These are phyloP conservation scores for Lasioglossum figueresi DNA, from an alignment of 2,888 invertebrate genomes.

Conservation along the genomic window DNA sequence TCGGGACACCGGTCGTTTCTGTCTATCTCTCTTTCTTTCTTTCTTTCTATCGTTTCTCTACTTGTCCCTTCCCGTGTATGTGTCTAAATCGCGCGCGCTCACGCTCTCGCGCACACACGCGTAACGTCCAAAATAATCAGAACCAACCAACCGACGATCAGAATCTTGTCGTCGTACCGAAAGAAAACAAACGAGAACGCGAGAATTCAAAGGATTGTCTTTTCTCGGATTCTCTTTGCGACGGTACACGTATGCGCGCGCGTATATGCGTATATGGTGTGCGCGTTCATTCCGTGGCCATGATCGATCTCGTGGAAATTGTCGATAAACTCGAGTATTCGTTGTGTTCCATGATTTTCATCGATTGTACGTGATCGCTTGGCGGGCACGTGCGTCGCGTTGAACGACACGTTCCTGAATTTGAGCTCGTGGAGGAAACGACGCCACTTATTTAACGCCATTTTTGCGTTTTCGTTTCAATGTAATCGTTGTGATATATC, in stretches of 20 bases:
- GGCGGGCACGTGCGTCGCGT: constrained; percentile 11
- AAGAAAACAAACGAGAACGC: constrained; percentile 55
- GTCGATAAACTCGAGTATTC: constrained; percentile 36
- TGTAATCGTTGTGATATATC: constrained; percentile 15
- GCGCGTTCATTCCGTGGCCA: constrained; percentile 27
- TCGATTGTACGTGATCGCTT: constrained; percentile 26
- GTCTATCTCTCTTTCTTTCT: constrained; percentile 51
- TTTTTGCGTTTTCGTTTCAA: constrained; percentile 18
- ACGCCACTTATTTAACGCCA: constrained; percentile 13
- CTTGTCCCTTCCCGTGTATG: constrained; percentile 51
- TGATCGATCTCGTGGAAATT: constrained; percentile 50
- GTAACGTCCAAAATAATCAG: constrained; percentile 45
- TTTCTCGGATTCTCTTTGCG: constrained; percentile 18
- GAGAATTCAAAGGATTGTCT: constrained; percentile 28
- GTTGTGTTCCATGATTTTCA: constrained; percentile 32
- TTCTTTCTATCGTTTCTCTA: neutral
- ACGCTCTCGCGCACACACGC: neutral
- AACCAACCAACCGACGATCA: constrained; percentile 24
- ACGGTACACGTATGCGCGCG: neutral
- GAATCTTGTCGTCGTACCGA: constrained; percentile 62
- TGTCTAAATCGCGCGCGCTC: neutral
- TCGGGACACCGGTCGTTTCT: constrained; percentile 13
- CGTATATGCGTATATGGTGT: neutral
- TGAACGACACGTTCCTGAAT: constrained; percentile 18
- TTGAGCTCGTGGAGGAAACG: constrained; percentile 9